Evolutionary conservation across 2,113 vertebrate species (phyloP).

Genomic region (Antechinus flavipes): DNA sequence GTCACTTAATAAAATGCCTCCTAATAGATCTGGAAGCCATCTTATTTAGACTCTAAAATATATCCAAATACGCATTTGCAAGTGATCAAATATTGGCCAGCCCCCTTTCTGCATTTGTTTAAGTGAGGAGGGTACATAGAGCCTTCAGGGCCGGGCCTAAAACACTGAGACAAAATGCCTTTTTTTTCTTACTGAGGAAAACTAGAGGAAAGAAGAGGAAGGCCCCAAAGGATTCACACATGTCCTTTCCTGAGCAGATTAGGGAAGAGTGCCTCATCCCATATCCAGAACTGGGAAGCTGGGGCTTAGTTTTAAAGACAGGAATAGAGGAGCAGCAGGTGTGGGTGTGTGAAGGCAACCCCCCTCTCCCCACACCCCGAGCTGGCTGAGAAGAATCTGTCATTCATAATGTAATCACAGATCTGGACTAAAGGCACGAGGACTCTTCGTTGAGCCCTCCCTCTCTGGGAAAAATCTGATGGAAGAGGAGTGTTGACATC

Average conservation of each 20-base stretch:
- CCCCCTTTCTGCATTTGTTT: background rate
- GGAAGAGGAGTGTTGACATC: background rate
- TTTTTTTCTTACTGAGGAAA: background rate
- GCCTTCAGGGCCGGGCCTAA: background rate
- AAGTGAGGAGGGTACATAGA: background rate
- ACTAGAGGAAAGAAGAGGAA: background rate
- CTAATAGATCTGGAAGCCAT: background rate
- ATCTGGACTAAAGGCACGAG: background rate
- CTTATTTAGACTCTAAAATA: background rate
- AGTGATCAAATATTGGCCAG: background rate
- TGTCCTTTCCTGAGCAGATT: background rate
- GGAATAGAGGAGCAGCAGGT: too few species aligned
- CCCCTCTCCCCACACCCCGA: too few species aligned
- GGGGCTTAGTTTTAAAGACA: background rate
- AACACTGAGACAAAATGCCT: background rate
- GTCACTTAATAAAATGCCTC: background rate
- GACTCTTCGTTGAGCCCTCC: background rate
- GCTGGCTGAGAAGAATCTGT: background rate
- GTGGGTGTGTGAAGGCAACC: background rate
- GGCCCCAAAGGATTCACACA: background rate
- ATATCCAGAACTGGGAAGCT: background rate
- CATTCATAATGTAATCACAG: background rate
- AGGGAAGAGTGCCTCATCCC: background rate
- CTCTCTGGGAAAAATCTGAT: background rate
- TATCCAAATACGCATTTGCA: background rate